Percentiles rank a stretch among this genome's conserved stretches.
Conservation (phyloP, 2,797 vertebrate genomes). For the Leucoraja ocellata region DNA sequence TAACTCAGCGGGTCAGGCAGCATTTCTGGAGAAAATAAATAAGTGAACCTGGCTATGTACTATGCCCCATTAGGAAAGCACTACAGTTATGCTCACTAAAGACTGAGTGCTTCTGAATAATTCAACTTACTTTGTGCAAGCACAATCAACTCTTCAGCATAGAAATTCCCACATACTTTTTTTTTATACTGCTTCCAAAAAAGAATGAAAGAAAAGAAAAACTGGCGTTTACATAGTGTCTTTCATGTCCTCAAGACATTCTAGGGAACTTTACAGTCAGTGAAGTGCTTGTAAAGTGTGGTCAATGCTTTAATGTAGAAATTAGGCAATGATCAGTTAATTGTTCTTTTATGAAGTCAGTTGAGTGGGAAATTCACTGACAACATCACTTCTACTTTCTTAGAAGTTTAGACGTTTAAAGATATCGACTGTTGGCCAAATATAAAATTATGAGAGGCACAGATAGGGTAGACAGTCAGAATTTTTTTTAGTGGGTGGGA, state of each 20-base stretch:
- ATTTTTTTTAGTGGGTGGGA: too few species aligned
- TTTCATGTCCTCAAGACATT: neutral
- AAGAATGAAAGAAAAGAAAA: neutral
- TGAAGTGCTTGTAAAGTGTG: neutral
- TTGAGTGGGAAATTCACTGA: neutral
- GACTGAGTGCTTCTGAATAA: neutral
- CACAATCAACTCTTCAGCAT: neutral
- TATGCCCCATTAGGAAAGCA: neutral
- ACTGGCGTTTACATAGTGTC: neutral
- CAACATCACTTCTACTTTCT: too few species aligned
- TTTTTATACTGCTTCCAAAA: constrained; percentile 3
- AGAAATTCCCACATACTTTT: neutral
- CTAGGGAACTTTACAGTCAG: neutral
- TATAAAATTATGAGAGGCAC: too few species aligned
- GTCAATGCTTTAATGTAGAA: neutral
- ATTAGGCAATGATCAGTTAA: neutral
- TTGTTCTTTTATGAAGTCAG: neutral
- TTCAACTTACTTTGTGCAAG: neutral
- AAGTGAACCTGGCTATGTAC: neutral
- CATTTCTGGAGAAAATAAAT: too few species aligned
- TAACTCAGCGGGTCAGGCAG: too few species aligned
- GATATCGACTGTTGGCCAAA: too few species aligned
- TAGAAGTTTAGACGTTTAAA: too few species aligned
- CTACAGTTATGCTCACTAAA: neutral
- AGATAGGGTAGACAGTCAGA: too few species aligned